Evolutionary conservation across 2,888 invertebrate species (phyloP), one percentile per base, ranked within the genome.

Genomic region (Hybos culiciformis): DNA sequence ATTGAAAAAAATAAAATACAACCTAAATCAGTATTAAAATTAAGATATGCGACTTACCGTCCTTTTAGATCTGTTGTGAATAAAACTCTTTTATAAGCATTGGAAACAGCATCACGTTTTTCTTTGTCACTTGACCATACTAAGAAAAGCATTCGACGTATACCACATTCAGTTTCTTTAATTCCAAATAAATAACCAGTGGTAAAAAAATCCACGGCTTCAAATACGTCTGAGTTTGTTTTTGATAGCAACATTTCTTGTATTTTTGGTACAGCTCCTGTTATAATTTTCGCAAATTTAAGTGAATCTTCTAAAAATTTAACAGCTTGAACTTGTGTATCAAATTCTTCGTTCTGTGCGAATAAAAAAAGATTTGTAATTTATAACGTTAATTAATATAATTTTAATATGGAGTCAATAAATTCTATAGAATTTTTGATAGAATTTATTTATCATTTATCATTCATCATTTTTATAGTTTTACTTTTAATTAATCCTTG

Each of bases 121-220:
- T 71, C 81, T 67, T 77, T 74, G 62, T 90, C 90, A n/a, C 78
- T 78, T 11, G 82, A 80, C 77, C 83, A 83, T 44, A 90, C 80
- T 37, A 90, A 70, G 42, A 75, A 70, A 50, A 90, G 62, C 83
- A 91, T 86, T 53, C 77, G 75, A 45, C 76, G 71, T 46, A 90
- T 76, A 2, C 86, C 88, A 26, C 67, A 56, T 51, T 78, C 73
- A 4, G 82, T 80, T 40, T 78, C 78, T 47, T 78, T 75, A n/a
- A 88, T 75, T 42, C 80, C 78, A 56, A 87, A 87, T 50, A 82
- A 74, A 56, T 77, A 80, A 1, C 85, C 84, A 0, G 81, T 76
- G 0, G 85, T 83, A 53, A 94, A 83, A 60, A 93, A 88, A 46
- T 86, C 80, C 20, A 94, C 83, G 0, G 93, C 84, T 61, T 93